These are phyloP conservation scores for Glyptemys insculpta DNA, from an alignment of 2,797 vertebrate genomes.

Conservation along the genomic window DNA sequence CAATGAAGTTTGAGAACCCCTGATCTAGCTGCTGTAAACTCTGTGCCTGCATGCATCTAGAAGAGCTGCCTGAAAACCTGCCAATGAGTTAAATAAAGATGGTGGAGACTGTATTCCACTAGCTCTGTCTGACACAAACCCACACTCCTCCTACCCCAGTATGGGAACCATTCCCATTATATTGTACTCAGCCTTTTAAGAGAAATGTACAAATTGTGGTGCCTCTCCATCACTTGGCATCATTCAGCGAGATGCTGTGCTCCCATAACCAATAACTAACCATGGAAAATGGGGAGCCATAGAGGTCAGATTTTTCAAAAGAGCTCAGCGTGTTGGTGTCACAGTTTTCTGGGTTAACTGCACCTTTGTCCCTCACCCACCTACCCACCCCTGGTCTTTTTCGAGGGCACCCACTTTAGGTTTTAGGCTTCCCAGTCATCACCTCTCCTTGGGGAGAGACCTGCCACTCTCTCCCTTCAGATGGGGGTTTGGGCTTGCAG, in stretches of 20 bases:
- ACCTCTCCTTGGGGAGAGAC: neutral
- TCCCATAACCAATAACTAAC: neutral
- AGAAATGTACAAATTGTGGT: neutral
- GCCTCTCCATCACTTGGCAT: neutral
- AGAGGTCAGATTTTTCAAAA: neutral
- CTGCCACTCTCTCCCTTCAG: neutral
- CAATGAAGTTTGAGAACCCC: no score
- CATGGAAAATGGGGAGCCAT: neutral
- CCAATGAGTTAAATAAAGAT: no score
- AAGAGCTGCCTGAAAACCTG: no score
- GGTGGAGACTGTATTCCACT: no score
- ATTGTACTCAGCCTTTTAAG: no score
- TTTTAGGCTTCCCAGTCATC: neutral
- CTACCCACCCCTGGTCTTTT: neutral
- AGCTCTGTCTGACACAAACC: neutral
- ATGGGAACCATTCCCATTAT: no score
- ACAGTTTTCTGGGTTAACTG: neutral
- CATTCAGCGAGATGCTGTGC: neutral
- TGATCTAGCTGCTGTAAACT: no score
- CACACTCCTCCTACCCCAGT: neutral
- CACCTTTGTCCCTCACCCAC: neutral
- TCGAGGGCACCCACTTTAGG: neutral
- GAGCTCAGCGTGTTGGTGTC: neutral
- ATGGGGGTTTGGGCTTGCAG: neutral
- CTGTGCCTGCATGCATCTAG: no score